These are phyloP conservation scores for Sebastes kiyomatsui DNA, from an alignment of 2,797 vertebrate genomes.

Conservation along the genomic window DNA sequence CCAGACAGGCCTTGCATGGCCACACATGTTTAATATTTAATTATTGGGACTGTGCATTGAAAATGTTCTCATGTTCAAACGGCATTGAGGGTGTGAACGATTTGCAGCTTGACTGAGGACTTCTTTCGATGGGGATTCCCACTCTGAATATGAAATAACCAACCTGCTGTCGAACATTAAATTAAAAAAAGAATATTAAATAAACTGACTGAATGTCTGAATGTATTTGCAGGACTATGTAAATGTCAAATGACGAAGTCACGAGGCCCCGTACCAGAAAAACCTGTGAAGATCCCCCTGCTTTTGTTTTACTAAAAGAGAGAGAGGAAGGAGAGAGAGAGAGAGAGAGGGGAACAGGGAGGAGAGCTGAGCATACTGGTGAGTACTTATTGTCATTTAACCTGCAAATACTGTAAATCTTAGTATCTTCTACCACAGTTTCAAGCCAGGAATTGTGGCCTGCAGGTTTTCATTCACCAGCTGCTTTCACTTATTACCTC, in stretches of 20 bases:
- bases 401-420: neutral
- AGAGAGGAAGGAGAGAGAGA: conserved; percentile 31
- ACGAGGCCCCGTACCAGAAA: conserved; percentile 90
- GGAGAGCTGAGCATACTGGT: conserved; percentile 90
- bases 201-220: neutral
- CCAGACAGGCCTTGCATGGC: no score
- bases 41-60: neutral
- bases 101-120: neutral
- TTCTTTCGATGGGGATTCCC: neutral
- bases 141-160: neutral
- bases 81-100: neutral
- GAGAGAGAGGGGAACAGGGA: conserved; percentile 37
- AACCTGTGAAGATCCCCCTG: conserved; percentile 88
- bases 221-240: conserved; percentile 69
- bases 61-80: neutral
- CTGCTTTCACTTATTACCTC: neutral
- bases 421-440: neutral
- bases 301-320: conserved; percentile 67
- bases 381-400: conserved; percentile 62
- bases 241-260: conserved; percentile 65
- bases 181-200: neutral
- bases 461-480: neutral
- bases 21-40: neutral
- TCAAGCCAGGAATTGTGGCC: neutral
- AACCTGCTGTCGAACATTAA: neutral